Evolutionary conservation across 2,797 vertebrate genomes (phyloP), one percentile per base, ranked within the genome.

Genomic region (Lepus townsendii): DNA sequence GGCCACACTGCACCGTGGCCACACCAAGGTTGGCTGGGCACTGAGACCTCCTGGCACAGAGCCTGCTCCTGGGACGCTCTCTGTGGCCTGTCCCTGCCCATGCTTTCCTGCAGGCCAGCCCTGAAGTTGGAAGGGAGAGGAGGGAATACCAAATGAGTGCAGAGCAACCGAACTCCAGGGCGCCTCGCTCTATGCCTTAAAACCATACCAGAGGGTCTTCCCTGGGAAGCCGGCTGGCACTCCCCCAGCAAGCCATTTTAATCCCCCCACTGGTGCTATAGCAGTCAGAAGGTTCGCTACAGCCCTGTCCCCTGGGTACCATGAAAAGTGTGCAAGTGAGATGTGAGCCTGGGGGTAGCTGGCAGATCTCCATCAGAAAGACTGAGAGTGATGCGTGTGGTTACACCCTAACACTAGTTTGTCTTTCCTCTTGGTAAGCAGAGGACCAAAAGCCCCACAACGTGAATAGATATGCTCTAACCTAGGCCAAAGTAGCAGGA

Each of bases 1-100:
- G 30, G 7, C 27, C 9, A 62, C 9, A 0, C 1, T 0, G 35
- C 35, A 3, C 0, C 0, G 12, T 5, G 26, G 7, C 27, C 12
- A 62, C 12, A 0, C 1, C 0, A 20, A 11, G 7, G 3, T 3
- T 3, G 8, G 26, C 5, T n/a, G 26, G 20, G 38, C 24, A 17
- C 9, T 12, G 3, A 2, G 24, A 2, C 8, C 6, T 35, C 6
- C 6, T 30, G 30, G 5, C 4, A 5, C 9, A 14, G 38, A 91
- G 50, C 24, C 32, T 35, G 5, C 9, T 50, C 19, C 54, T 1
- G 3, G 63, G 77, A 10, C 7, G n/a, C 5, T 71, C 35, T 60
- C 0, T 0, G 14, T 6, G 42, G 35, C 9, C 63, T 57, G n/a
- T 4, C 22, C 1, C 22, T 52, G 1, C 50, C 47, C 32, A 26